phyloP scores from a whole-genome alignment of 2,797 vertebrate genomes.

The Sphenopsis melanotis region DNA sequence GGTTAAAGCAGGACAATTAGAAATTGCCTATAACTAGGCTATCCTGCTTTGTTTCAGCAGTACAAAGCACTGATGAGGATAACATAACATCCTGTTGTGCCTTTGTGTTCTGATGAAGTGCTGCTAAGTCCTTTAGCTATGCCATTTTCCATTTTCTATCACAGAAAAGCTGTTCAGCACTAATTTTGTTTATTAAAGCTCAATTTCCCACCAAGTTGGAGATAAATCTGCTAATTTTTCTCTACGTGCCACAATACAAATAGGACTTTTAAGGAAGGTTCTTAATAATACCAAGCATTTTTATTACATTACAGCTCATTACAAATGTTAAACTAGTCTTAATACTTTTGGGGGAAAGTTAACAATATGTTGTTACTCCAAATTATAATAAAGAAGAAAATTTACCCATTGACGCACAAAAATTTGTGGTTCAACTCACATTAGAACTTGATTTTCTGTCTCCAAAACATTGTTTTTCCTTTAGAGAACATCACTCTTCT shows the following conservation, averaged over 20 bases:
- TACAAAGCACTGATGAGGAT: neutral
- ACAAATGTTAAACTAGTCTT: neutral
- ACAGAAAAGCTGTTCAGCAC: neutral
- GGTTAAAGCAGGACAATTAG: neutral
- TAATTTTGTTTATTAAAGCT: neutral
- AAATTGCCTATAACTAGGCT: neutral
- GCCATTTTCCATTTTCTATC: neutral
- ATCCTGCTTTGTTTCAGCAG: neutral
- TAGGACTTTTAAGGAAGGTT: neutral
- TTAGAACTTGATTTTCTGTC: neutral
- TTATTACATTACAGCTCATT: neutral
- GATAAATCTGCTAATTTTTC: neutral
- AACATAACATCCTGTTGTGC: neutral
- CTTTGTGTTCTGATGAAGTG: neutral
- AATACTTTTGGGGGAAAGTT: neutral
- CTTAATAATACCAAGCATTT: neutral
- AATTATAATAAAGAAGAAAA: neutral
- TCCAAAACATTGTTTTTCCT: neutral
- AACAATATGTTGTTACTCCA: neutral
- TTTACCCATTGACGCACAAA: neutral
- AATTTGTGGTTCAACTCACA: neutral
- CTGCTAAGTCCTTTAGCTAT: neutral
- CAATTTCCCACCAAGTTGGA: neutral
- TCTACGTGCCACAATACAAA: neutral
- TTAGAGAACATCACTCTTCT: neutral